Percentiles rank a stretch among this genome's conserved stretches.
Evolutionary conservation across 2,797 vertebrate species (phyloP).

Genomic region (Phoeniculus purpureus): DNA sequence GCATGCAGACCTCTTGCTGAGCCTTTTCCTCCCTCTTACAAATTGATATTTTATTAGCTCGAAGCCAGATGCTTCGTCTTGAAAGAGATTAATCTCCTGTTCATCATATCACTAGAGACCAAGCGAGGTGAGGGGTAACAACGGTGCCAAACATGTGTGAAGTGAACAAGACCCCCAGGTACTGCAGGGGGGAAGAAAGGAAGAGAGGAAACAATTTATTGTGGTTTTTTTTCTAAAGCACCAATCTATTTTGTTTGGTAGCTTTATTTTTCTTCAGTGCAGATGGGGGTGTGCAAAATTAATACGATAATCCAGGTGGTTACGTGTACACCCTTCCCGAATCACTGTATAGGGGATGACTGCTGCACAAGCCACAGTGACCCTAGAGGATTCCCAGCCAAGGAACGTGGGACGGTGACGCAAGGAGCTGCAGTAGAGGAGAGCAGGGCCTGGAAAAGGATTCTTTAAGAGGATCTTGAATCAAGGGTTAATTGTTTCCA

Average conservation of each 20-base stretch:
- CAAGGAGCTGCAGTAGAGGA: not conserved
- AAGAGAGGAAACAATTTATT: not conserved
- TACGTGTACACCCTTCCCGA: not conserved
- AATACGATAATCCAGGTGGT: not conserved
- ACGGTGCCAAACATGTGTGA: conserved; percentile 26
- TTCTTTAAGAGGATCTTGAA: conserved; percentile 51
- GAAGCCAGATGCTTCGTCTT: conserved; percentile 72
- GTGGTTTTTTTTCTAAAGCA: not conserved
- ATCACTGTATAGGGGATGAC: not conserved
- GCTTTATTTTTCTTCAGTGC: not conserved
- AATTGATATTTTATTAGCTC: conserved; percentile 73
- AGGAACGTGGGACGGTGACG: not conserved
- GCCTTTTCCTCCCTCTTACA: conserved; percentile 55
- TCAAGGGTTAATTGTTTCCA: conserved; percentile 70
- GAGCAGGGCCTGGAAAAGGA: not conserved
- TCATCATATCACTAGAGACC: conserved; percentile 39
- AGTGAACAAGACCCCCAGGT: conserved; percentile 12
- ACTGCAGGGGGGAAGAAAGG: accelerated
- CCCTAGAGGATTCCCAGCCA: not conserved
- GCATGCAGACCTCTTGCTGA: conserved; percentile 6
- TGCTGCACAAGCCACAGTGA: not conserved
- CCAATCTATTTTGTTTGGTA: not conserved
- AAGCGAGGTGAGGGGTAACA: not conserved
- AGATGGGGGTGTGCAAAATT: not conserved
- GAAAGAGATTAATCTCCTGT: conserved; percentile 69